Base-by-base conservation (phyloP, 2,888 invertebrate species). In the Agrotis segetum region DNA sequence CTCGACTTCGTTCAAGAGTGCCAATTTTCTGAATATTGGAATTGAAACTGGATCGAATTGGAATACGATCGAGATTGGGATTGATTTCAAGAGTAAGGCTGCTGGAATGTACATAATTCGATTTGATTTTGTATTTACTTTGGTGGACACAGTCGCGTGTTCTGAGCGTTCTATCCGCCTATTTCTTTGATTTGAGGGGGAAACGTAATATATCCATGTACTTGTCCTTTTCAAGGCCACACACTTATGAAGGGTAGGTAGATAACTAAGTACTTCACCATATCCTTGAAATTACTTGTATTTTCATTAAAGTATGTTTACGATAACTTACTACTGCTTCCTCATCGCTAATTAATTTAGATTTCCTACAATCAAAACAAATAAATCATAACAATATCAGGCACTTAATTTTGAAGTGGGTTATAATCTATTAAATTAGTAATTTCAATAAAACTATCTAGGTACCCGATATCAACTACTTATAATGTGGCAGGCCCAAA, bases 351-450 rank as follows among this genome's bases (percentile, higher is more conserved):
- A 74, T 61, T 50, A 47, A 52, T 71, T 60, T 19, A 17, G 17
- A 55, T 60, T 74, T 61, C 53, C 56, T 77, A 24, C 16, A 14
- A 56, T 61, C 55, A 61, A 61, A 74, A 71, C 56, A 70, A 71
- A 61, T 56, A 4, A 77, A 47, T 74, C 60, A 70, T 9, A 11
- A 40, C 13, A 40, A 29, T 77, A 77, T 56, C 61, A 13, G 24
- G 19, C 4, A 55, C 55, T 74, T 14, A 9, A 50, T 50, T 40
- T 46, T 16, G 60, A 19, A 74, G 46, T 56, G 44, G 17, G 46
- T 6, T 40, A 2, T 44, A 16, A 59, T 67, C 53, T 19, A 60
- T 44, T 55, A 17, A 55, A 68, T 55, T 24, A 24, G 21, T 60
- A 9, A 5, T 14, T 46, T 24, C 21, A 44, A 14, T 24, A 13